These are phyloP conservation scores for Ictalurus punctatus DNA, from an alignment of 2,113 vertebrate genomes.

Conservation along the genomic window DNA sequence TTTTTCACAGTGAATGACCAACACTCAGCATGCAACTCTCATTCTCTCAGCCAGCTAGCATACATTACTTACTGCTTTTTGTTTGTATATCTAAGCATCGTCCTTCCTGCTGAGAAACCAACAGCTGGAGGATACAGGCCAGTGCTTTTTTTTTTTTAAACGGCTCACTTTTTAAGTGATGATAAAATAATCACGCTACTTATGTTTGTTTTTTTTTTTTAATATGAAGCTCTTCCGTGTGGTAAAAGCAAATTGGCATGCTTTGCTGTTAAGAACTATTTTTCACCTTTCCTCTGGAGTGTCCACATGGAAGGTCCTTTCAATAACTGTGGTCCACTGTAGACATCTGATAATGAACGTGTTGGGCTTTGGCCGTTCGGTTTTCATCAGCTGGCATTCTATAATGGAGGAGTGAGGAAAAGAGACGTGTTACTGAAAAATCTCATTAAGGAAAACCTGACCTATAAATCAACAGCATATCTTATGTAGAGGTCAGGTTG, in stretches of 20 bases:
- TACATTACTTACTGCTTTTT: constrained; percentile 51
- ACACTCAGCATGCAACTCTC: constrained; percentile 4
- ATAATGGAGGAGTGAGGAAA: constrained; percentile 42
- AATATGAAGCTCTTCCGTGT: not conserved
- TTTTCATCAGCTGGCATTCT: constrained; percentile 99
- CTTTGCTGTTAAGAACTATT: not conserved
- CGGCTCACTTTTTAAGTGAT: constrained; percentile 68
- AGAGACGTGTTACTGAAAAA: not conserved
- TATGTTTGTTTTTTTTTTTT: not conserved
- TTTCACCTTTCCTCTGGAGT: constrained; percentile 91
- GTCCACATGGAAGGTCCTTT: constrained; percentile 96
- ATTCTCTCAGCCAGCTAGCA: not conserved
- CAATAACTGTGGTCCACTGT: constrained; percentile 98
- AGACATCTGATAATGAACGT: constrained; percentile 98
- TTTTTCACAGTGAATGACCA: constrained; percentile 22
- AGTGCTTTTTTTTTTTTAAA: constrained; percentile 74
- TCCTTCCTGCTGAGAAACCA: constrained; percentile 69
- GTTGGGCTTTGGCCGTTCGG: constrained; percentile 95
- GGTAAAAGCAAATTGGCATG: not conserved
- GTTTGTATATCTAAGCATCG: constrained; percentile 67
- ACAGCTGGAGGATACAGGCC: constrained; percentile 78
- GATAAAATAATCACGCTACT: constrained; percentile 39
- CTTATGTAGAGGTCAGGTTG: constrained; percentile 17
- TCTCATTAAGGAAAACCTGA: constrained; percentile 20
- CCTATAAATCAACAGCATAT: constrained; percentile 24